phyloP scores from a whole-genome alignment of 2,888 invertebrate species.

The Asteroscopus sphinx region DNA sequence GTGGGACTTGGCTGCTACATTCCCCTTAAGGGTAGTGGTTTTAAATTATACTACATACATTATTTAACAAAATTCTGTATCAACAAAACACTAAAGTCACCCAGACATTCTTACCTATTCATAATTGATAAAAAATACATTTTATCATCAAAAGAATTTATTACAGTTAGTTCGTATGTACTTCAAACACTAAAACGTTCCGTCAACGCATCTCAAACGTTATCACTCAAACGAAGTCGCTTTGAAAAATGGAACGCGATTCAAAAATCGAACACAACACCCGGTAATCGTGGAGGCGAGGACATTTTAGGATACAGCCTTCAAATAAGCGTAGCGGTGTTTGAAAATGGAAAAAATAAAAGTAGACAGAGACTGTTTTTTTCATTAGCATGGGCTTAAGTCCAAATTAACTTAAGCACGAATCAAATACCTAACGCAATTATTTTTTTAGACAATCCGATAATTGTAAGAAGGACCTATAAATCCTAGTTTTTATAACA shows the following conservation, averaged over 20 bases:
- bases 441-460: too few relatives aligned
- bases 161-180: slow-evolving; percentile 31
- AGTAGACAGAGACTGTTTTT: too few relatives aligned
- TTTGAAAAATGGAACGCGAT: slow-evolving; percentile 68
- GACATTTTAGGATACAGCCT: slow-evolving; percentile 35
- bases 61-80: too few relatives aligned
- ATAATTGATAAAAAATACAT: slow-evolving; percentile 1
- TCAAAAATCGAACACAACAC: slow-evolving; percentile 65
- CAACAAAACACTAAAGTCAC: not conserved
- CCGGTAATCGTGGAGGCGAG: slow-evolving; percentile 66
- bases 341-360: not conserved
- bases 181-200: too few relatives aligned
- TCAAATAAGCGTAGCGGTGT: slow-evolving; percentile 19
- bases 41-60: too few relatives aligned
- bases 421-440: too few relatives aligned
- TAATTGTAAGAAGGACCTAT: too few relatives aligned
- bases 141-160: slow-evolving; percentile 28
- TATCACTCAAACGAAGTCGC: slow-evolving; percentile 48
- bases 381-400: too few relatives aligned
- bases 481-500: too few relatives aligned
- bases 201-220: slow-evolving; percentile 19
- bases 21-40: too few relatives aligned
- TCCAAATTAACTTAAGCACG: too few relatives aligned
- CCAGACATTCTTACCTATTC: not conserved
- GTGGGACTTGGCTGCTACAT: too few relatives aligned